Percentiles rank a stretch among this genome's conserved stretches.
These are phyloP conservation scores for Chelonus insularis DNA, from an alignment of 1,140 invertebrate species.

Conservation along the genomic window DNA sequence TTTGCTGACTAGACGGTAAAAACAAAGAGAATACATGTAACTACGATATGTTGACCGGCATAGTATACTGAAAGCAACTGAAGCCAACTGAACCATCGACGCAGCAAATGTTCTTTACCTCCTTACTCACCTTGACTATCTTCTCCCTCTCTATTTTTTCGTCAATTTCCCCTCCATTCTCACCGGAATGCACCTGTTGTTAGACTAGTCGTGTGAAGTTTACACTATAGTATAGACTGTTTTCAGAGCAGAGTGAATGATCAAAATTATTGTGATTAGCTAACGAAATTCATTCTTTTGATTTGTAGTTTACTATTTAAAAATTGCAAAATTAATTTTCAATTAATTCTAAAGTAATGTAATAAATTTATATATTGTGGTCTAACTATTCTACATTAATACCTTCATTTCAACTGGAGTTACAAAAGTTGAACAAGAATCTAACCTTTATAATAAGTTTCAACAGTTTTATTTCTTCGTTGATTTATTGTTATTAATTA, in stretches of 20 bases:
- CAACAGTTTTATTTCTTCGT: no score
- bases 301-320: no score
- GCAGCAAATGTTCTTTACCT: constrained; percentile 8
- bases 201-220: constrained; percentile 3
- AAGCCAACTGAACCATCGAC: constrained; percentile 21
- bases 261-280: no score
- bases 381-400: no score
- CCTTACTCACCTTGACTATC: constrained; percentile 17
- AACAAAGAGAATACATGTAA: not conserved
- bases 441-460: no score
- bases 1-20: not conserved
- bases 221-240: not conserved
- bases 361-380: no score
- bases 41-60: constrained; percentile 12
- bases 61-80: constrained; percentile 13
- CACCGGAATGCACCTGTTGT: constrained; percentile 21
- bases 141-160: constrained; percentile 13
- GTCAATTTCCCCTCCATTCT: constrained; percentile 14
- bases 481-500: no score
- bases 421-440: no score
- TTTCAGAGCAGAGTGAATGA: not conserved
- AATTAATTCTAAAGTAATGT: no score
- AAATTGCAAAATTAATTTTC: no score
- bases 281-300: no score
- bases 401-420: no score